These are phyloP conservation scores for Mylabris phalerata DNA, from an alignment of 1,140 invertebrate species.

Conservation along the genomic window DNA sequence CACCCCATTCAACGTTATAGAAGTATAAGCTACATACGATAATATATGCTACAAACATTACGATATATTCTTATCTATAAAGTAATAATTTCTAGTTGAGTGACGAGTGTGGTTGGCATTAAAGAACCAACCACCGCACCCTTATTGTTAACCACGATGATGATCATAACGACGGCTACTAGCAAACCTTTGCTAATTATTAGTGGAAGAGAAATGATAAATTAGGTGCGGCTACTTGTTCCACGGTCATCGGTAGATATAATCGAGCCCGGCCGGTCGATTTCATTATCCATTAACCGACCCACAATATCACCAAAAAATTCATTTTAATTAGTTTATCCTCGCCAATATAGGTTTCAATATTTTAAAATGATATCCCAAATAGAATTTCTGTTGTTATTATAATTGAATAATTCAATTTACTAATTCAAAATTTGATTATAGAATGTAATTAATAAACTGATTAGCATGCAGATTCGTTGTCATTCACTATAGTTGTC, in stretches of 20 bases:
- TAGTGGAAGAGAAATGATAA: conserved; percentile 13
- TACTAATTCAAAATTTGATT: too few species aligned
- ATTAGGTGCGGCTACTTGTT: background rate
- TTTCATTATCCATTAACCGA: conserved; percentile 7
- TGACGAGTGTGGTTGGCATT: conserved; percentile 19
- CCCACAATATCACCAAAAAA: too few species aligned
- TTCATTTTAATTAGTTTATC: too few species aligned
- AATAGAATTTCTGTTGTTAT: too few species aligned
- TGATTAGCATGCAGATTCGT: too few species aligned
- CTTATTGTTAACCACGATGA: background rate
- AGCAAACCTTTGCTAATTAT: conserved; percentile 32
- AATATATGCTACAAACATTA: conserved; percentile 26
- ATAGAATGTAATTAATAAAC: too few species aligned
- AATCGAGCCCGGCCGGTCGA: conserved; percentile 4
- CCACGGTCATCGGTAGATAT: conserved; percentile 7
- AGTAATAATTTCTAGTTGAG: conserved; percentile 22
- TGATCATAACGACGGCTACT: conserved; percentile 2
- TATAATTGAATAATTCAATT: too few species aligned
- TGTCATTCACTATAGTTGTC: too few species aligned
- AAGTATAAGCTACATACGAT: conserved; percentile 12
- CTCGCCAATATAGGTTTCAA: too few species aligned
- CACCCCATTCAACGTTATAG: conserved; percentile 24
- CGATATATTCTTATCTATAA: conserved; percentile 27
- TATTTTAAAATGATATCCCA: too few species aligned
- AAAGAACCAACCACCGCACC: conserved; percentile 29